Conservation (phyloP, 2,797 vertebrate species). For the Apodemus agrarius region DNA sequence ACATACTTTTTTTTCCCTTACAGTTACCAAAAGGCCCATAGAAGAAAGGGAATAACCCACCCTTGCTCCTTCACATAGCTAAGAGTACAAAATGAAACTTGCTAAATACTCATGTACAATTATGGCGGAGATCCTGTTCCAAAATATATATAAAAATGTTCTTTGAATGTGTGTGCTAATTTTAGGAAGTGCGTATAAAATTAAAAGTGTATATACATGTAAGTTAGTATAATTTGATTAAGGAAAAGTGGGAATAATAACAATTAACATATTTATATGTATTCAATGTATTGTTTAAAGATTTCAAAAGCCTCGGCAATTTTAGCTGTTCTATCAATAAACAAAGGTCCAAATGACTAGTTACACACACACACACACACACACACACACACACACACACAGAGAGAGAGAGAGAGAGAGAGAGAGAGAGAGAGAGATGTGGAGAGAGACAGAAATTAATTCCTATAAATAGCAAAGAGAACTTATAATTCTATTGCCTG, state of each 20-base stretch:
- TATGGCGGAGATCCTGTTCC: background rate
- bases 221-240: slow-evolving; percentile 36
- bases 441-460: background rate
- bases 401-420: too few relatives aligned
- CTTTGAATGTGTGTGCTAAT: background rate
- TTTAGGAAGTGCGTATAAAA: background rate
- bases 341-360: slow-evolving; percentile 9
- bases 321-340: background rate
- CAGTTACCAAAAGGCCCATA: background rate
- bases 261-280: background rate
- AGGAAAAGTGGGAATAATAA: background rate
- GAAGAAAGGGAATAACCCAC: background rate
- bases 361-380: background rate
- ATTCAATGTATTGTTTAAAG: slow-evolving; percentile 9
- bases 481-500: background rate
- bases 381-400: background rate
- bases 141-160: slow-evolving; percentile 17
- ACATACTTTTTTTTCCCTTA: background rate
- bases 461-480: background rate
- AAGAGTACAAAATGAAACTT: background rate
- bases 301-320: background rate
- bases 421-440: background rate
- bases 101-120: background rate
- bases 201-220: background rate
- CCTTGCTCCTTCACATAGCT: background rate